Conservation (phyloP, 2,113 vertebrate species). For the Nymphicus hollandicus region DNA sequence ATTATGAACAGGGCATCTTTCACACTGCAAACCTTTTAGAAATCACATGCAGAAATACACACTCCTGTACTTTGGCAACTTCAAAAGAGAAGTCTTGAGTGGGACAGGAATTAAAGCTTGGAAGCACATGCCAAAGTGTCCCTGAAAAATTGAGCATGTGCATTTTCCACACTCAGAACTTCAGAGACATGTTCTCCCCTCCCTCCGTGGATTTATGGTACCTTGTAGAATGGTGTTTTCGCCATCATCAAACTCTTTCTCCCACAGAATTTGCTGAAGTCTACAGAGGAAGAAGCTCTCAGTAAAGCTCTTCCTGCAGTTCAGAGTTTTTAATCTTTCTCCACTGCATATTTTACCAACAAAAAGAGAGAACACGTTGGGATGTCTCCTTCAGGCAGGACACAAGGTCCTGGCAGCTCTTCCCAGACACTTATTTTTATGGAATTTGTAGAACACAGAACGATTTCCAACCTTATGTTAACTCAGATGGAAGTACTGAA, state of each 20-base stretch:
- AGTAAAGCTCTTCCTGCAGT: not conserved
- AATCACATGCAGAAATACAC: not conserved
- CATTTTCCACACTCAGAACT: not conserved
- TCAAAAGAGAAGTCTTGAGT: not conserved
- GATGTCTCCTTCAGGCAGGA: not conserved
- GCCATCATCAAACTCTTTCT: not conserved
- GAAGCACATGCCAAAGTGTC: not conserved
- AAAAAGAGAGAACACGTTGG: accelerated
- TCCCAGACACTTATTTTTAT: not conserved
- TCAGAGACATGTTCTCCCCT: not conserved
- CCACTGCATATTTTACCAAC: not conserved
- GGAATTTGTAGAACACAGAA: not conserved
- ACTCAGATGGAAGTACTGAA: not conserved
- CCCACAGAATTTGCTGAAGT: not conserved
- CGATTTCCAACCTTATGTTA: not conserved
- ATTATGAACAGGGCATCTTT: not conserved
- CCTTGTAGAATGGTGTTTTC: not conserved
- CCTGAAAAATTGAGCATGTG: accelerated
- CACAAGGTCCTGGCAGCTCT: not conserved
- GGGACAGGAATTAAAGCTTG: not conserved
- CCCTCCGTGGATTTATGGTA: not conserved
- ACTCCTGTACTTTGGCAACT: not conserved
- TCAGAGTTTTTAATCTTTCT: not conserved
- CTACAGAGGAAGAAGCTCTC: not conserved
- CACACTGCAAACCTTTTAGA: not conserved